Evolutionary conservation across 2,888 invertebrate genomes (phyloP).

Genomic region (Temnothorax unifasciatus): DNA sequence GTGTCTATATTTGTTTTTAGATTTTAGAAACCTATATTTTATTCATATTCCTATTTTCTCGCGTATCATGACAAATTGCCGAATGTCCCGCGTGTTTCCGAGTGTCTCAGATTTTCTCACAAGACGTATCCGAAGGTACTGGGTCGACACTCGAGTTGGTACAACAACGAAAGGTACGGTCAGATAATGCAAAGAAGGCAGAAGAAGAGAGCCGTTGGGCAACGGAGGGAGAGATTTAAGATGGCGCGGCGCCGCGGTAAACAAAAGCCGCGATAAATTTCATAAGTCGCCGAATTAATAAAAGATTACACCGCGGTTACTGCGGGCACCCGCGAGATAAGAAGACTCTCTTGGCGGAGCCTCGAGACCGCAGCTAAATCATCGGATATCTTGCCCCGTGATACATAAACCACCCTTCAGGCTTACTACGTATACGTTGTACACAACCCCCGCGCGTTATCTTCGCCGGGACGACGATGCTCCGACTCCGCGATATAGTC

Average conservation of each 20-base stretch:
- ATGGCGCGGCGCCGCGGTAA: conserved; percentile 79
- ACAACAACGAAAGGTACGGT: conserved; percentile 40
- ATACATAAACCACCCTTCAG: conserved; percentile 86
- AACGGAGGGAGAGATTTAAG: conserved; percentile 80
- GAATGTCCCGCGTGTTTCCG: neutral
- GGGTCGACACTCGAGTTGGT: conserved; percentile 3
- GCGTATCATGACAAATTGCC: neutral
- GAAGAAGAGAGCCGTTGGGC: conserved; percentile 51
- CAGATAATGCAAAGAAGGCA: conserved; percentile 73
- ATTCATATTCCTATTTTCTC: neutral
- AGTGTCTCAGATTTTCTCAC: neutral
- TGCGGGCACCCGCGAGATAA: conserved; percentile 81
- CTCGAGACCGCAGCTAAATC: conserved; percentile 85
- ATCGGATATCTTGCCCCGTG: conserved; percentile 86
- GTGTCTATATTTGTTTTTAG: neutral
- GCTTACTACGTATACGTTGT: conserved; percentile 82
- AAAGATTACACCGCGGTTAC: conserved; percentile 86
- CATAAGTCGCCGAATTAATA: conserved; percentile 86
- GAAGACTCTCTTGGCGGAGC: conserved; percentile 76
- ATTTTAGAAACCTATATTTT: neutral
- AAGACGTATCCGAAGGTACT: neutral
- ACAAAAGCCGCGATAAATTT: conserved; percentile 86
- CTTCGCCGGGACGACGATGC: conserved; percentile 66
- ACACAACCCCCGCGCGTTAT: conserved; percentile 66
- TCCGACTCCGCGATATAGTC: conserved; percentile 32